Conservation (phyloP, 2,888 invertebrate species). For the Atethmia centrago region DNA sequence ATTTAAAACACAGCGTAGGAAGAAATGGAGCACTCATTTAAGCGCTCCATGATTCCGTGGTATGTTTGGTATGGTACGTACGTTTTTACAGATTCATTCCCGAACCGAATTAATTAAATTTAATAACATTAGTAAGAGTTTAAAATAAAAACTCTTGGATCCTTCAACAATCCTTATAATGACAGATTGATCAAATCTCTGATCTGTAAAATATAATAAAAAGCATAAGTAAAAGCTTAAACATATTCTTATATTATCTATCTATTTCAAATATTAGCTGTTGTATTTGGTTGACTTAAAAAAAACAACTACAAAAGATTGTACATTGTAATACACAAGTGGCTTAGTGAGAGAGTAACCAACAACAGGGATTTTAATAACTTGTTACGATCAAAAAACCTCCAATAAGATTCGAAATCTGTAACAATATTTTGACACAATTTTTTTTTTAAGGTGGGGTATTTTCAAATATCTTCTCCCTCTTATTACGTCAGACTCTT, state of each 20-base stretch:
- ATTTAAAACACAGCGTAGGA: conserved; percentile 17
- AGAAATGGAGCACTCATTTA: conserved; percentile 16
- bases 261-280: too few species aligned
- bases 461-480: too few species aligned
- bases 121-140: neutral
- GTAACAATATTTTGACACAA: neutral
- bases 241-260: neutral
- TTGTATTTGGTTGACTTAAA: neutral
- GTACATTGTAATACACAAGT: neutral
- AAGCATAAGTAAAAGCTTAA: neutral
- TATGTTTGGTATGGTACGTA: neutral
- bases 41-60: accelerated
- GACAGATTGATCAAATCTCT: neutral
- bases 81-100: neutral
- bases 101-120: neutral
- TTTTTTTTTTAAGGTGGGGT: too few species aligned
- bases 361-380: neutral
- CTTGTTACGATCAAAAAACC: neutral
- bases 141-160: too few species aligned
- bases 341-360: neutral
- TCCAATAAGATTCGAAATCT: neutral
- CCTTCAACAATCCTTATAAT: neutral
- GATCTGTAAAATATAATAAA: neutral
- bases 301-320: neutral
- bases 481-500: too few species aligned